Percentiles rank a stretch among this genome's conserved stretches.
These are phyloP conservation scores for Fragum sueziense DNA, from an alignment of 2,888 invertebrate genomes.

Conservation along the genomic window DNA sequence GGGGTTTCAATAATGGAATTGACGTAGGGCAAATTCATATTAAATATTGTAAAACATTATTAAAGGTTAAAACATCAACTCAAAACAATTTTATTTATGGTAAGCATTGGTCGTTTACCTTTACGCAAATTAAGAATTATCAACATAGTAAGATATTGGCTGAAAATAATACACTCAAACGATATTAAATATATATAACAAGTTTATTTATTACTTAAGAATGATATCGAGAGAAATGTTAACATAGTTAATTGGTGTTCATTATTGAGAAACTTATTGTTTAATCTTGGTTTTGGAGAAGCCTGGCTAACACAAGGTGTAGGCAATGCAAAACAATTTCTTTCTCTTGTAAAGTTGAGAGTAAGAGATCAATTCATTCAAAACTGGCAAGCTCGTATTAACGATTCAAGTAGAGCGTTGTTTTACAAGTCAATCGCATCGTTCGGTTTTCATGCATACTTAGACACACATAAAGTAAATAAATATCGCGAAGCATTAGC, in stretches of 20 bases:
- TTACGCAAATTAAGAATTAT: neutral
- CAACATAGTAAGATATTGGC: neutral
- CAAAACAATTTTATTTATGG: neutral
- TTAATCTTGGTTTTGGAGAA: neutral
- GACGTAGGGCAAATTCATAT: neutral
- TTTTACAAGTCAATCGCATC: too few species aligned
- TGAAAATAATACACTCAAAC: neutral
- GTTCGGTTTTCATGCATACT: too few species aligned
- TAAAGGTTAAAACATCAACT: neutral
- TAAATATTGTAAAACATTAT: neutral
- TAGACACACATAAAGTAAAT: too few species aligned
- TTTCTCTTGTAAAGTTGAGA: too few species aligned
- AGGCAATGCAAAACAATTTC: too few species aligned
- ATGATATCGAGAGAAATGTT: neutral
- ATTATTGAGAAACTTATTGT: neutral
- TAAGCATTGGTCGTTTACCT: neutral
- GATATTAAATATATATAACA: neutral
- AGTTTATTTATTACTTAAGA: neutral
- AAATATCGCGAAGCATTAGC: too few species aligned
- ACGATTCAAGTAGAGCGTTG: too few species aligned
- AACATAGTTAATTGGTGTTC: neutral
- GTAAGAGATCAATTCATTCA: too few species aligned
- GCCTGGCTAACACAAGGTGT: too few species aligned
- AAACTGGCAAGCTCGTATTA: too few species aligned
- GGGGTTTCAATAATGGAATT: neutral